A percentile compares a stretch with the other conserved stretches of the same genome.
phyloP scores from a whole-genome alignment of 2,113 vertebrate species.

The Panthera uncia region DNA sequence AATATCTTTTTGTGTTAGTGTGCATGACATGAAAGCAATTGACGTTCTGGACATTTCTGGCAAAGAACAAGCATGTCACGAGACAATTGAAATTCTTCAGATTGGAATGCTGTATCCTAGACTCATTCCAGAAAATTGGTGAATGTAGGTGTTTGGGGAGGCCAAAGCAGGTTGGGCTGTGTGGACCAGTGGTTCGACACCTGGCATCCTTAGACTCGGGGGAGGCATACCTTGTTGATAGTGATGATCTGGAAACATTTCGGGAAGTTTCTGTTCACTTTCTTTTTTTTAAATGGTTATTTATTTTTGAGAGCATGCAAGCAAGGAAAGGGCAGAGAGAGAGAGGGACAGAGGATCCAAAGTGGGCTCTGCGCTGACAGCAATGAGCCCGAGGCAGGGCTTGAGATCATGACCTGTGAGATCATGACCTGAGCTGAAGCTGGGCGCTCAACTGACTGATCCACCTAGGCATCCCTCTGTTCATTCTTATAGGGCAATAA shows the following conservation, averaged over 20 bases:
- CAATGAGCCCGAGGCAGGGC: too few species aligned
- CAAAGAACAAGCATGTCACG: not conserved
- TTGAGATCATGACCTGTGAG: too few species aligned
- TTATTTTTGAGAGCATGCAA: too few species aligned
- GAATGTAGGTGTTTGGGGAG: not conserved
- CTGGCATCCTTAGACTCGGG: not conserved
- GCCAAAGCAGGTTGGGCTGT: not conserved
- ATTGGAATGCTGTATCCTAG: not conserved
- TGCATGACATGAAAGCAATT: not conserved
- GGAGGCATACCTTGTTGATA: not conserved
- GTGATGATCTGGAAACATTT: not conserved
- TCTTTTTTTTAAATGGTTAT: too few species aligned
- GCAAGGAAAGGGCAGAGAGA: too few species aligned
- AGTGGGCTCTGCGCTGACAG: too few species aligned
- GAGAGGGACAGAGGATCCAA: too few species aligned
- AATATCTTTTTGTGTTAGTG: not conserved
- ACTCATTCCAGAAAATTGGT: not conserved
- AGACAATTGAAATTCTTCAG: not conserved
- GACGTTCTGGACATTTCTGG: not conserved
- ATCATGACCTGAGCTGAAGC: too few species aligned
- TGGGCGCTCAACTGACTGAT: too few species aligned
- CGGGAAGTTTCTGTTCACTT: not conserved
- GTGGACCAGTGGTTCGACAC: too few species aligned
- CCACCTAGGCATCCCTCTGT: too few species aligned
- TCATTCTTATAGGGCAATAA: too few species aligned